Evolutionary conservation across 2,113 vertebrate species (phyloP).

Genomic region (Lepus timidus): DNA sequence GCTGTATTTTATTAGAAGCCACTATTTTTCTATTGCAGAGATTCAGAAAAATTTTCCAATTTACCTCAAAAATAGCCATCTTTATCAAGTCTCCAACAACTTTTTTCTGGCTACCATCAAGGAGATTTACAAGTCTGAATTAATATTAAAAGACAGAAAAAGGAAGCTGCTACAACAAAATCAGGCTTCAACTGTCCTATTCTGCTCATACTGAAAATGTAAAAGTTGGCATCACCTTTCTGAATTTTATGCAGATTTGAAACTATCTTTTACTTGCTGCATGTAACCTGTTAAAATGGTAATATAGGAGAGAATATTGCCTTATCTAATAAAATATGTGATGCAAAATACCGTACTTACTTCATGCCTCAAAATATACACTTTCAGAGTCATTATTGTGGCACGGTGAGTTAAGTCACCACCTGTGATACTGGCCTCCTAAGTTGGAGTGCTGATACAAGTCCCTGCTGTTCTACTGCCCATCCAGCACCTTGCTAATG

Average conservation of each 20-base stretch:
- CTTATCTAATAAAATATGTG: slow-evolving; percentile 19
- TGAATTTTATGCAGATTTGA: neutral
- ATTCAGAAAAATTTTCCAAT: slow-evolving; percentile 17
- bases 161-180: slow-evolving; percentile 31
- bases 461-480: too few species aligned
- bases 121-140: slow-evolving; percentile 26
- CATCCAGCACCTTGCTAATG: too few species aligned
- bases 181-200: neutral
- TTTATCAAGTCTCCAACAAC: neutral
- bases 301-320: neutral
- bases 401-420: too few species aligned
- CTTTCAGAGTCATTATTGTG: neutral
- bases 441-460: too few species aligned
- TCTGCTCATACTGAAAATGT: neutral
- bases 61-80: slow-evolving; percentile 12
- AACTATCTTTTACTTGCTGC: slow-evolving; percentile 34
- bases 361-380: slow-evolving; percentile 28
- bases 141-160: slow-evolving; percentile 49
- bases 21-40: neutral
- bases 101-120: slow-evolving; percentile 45
- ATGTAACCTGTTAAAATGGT: neutral
- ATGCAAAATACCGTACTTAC: slow-evolving; percentile 8
- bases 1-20: neutral
- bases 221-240: neutral
- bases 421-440: too few species aligned